Percentiles rank a stretch among this genome's conserved stretches.
phyloP scores from a whole-genome alignment of 2,888 invertebrate genomes.

The Epinotia ramella region DNA sequence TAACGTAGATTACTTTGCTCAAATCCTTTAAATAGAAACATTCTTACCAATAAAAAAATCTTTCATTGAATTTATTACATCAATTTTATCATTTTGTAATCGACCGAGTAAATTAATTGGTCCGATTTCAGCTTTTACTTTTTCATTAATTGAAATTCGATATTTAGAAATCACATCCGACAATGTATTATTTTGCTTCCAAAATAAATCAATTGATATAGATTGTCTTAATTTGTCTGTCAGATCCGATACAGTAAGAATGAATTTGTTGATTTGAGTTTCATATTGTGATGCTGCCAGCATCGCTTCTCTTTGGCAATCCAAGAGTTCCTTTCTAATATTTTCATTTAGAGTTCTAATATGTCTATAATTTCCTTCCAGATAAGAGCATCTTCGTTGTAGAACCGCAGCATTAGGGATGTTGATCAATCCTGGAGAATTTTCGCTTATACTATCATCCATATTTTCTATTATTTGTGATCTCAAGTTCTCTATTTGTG shows the following conservation, averaged over 20 bases:
- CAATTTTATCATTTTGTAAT: constrained; percentile 63
- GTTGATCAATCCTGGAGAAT: constrained; percentile 70
- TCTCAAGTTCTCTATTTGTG: constrained; percentile 75
- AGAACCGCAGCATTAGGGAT: constrained; percentile 57
- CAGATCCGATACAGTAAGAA: constrained; percentile 67
- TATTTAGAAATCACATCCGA: constrained; percentile 83
- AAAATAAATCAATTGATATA: constrained; percentile 77
- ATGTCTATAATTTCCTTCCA: constrained; percentile 75
- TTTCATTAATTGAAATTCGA: constrained; percentile 69
- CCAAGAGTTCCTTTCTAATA: constrained; percentile 79
- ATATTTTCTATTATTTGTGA: constrained; percentile 60
- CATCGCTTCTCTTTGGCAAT: constrained; percentile 76
- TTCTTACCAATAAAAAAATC: constrained; percentile 49
- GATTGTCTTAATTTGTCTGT: constrained; percentile 79
- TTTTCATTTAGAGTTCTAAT: constrained; percentile 82
- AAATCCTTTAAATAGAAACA: constrained; percentile 45
- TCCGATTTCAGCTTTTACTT: constrained; percentile 57
- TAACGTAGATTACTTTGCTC: no score
- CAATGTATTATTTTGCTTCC: constrained; percentile 81
- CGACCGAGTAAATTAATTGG: constrained; percentile 53
- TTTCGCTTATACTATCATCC: constrained; percentile 70
- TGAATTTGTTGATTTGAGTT: constrained; percentile 73
- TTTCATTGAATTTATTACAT: constrained; percentile 77
- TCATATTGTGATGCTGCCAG: constrained; percentile 73
- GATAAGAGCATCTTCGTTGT: constrained; percentile 75